Percentiles rank a stretch among this genome's conserved stretches.
Conservation (phyloP, 1,140 invertebrate genomes). For the Drosophila pandora region DNA sequence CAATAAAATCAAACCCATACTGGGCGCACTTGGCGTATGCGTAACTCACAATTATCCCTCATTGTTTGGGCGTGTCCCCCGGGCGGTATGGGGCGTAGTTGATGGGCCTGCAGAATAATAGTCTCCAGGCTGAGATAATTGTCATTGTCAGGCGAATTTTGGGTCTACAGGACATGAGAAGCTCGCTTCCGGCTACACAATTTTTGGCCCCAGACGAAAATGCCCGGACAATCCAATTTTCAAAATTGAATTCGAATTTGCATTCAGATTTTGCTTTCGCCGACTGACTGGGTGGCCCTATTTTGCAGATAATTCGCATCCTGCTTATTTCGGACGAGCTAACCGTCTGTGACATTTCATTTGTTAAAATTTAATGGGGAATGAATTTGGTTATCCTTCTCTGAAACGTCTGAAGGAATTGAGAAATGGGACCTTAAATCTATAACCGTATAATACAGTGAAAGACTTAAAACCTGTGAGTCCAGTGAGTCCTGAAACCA, state of each 20-base stretch:
- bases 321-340: constrained; percentile 20
- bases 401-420: too few species aligned
- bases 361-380: background rate
- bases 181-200: constrained; percentile 27
- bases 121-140: constrained; percentile 58
- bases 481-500: too few species aligned
- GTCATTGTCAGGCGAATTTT: constrained; percentile 67
- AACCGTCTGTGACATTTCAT: constrained; percentile 20
- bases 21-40: constrained; percentile 67
- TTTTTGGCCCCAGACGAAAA: constrained; percentile 19
- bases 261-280: background rate
- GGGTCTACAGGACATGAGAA: constrained; percentile 18
- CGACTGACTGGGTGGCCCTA: constrained; percentile 2
- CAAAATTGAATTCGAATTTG: constrained; percentile 31
- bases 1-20: constrained; percentile 73
- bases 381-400: too few species aligned
- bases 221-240: constrained; percentile 45
- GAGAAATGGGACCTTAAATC: too few species aligned
- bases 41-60: constrained; percentile 76
- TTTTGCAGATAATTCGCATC: constrained; percentile 43
- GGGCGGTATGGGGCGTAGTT: background rate
- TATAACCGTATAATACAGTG: too few species aligned
- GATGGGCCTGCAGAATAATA: constrained; percentile 40
- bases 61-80: constrained; percentile 67
- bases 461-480: too few species aligned